A percentile compares a stretch with the other conserved stretches of the same genome.
These are phyloP conservation scores for Rhineura floridana DNA, from an alignment of 2,113 vertebrate genomes.

Conservation along the genomic window DNA sequence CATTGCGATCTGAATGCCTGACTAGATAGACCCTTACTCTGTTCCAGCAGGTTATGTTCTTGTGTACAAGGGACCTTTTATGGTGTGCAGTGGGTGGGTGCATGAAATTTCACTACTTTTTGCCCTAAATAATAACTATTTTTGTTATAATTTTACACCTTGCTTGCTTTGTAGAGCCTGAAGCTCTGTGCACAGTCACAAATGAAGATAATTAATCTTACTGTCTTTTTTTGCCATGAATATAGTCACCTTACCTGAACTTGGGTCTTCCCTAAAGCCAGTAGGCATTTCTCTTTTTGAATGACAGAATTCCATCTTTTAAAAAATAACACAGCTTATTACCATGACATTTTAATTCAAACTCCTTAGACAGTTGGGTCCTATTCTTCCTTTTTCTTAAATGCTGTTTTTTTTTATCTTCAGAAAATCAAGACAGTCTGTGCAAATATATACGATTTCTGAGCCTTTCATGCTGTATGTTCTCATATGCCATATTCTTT, in stretches of 20 bases:
- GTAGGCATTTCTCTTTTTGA: neutral
- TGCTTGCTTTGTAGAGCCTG: neutral
- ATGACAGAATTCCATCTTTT: neutral
- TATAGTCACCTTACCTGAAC: neutral
- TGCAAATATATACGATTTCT: neutral
- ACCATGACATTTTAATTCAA: slow-evolving; percentile 4
- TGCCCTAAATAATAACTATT: too few relatives aligned
- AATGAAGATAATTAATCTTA: neutral
- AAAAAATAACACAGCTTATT: neutral
- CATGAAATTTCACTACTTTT: too few relatives aligned
- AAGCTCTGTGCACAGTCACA: neutral
- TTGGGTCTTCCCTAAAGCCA: neutral
- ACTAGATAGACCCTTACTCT: too few relatives aligned
- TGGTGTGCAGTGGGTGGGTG: too few relatives aligned
- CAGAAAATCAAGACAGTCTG: neutral
- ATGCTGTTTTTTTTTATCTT: neutral
- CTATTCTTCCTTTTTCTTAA: neutral
- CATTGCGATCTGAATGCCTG: too few relatives aligned
- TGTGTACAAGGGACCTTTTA: too few relatives aligned
- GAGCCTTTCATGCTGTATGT: neutral
- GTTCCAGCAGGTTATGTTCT: too few relatives aligned
- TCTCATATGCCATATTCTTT: too few relatives aligned
- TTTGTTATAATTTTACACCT: too few relatives aligned
- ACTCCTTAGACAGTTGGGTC: neutral
- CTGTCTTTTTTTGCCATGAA: neutral